These are phyloP conservation scores for Microvelia longipes DNA, from an alignment of 1,140 invertebrate genomes.

Conservation along the genomic window DNA sequence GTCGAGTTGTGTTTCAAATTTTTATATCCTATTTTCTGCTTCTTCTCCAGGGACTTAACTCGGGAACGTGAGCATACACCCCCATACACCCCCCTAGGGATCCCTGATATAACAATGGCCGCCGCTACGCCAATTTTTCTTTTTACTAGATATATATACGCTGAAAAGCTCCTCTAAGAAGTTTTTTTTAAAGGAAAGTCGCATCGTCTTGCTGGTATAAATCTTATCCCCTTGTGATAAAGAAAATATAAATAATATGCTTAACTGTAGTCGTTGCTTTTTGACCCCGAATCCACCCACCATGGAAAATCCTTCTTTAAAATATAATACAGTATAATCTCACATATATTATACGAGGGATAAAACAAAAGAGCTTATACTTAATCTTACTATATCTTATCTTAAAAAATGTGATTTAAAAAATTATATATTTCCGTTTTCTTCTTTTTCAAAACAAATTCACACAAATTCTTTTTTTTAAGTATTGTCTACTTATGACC, in stretches of 20 bases:
- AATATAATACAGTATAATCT: too few species aligned
- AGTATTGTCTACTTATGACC: too few species aligned
- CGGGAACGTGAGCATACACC: neutral
- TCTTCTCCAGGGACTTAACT: neutral
- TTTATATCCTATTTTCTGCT: neutral
- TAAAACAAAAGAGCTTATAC: too few species aligned
- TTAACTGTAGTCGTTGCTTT: neutral
- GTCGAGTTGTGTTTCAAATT: neutral
- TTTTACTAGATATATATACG: neutral
- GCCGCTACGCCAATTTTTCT: neutral
- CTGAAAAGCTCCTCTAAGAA: neutral
- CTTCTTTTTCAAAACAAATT: too few species aligned
- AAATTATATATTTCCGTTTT: too few species aligned
- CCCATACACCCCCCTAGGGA: neutral
- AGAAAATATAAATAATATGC: neutral
- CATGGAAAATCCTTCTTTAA: too few species aligned
- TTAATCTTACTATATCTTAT: too few species aligned
- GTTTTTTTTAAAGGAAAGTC: neutral
- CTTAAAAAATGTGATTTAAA: too few species aligned
- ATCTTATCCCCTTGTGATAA: neutral
- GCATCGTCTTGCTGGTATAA: neutral
- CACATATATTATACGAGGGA: too few species aligned
- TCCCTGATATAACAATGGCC: neutral
- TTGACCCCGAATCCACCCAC: neutral
- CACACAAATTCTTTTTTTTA: too few species aligned